Evolutionary conservation across 2,797 vertebrate species (phyloP).

Genomic region (Periophthalmus magnuspinnatus): DNA sequence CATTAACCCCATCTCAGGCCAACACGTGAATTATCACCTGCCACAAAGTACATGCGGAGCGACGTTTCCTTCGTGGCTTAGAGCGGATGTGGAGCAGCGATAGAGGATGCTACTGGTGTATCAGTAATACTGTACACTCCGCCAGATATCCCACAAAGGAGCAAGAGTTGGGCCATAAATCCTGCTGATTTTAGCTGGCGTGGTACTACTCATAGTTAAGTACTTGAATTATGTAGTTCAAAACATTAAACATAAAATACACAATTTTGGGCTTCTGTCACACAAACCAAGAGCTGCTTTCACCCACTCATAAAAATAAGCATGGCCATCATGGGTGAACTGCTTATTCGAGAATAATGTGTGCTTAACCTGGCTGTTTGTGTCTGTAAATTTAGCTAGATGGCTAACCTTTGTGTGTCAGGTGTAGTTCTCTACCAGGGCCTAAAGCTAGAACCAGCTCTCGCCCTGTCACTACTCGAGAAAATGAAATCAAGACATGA

Average conservation of each 20-base stretch:
- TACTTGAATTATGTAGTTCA: neutral
- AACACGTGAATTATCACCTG: conserved; percentile 61
- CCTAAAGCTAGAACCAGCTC: neutral
- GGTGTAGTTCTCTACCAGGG: neutral
- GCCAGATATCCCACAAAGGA: neutral
- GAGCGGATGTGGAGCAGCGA: conserved; percentile 33
- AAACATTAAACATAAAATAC: too few relatives aligned
- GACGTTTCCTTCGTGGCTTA: conserved; percentile 63
- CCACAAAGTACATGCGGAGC: conserved; percentile 46
- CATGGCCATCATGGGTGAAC: neutral
- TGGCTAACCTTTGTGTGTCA: neutral
- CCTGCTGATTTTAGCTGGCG: conserved; percentile 1
- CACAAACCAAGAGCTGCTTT: neutral
- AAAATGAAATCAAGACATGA: neutral
- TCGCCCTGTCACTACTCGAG: neutral
- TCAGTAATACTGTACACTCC: neutral
- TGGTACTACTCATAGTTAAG: neutral
- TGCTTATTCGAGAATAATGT: neutral
- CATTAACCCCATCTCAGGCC: conserved; percentile 63
- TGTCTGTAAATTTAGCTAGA: neutral
- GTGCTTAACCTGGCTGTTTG: neutral
- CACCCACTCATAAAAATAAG: neutral
- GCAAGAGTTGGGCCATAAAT: neutral
- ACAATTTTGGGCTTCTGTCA: too few relatives aligned
- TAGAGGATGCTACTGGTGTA: conserved; percentile 34